A percentile compares a stretch with the other conserved stretches of the same genome.
Evolutionary conservation across 35 echinoderm and acorn worm genomes (phyloP).

Genomic region (Hemicentrotus pulcherrimus): DNA sequence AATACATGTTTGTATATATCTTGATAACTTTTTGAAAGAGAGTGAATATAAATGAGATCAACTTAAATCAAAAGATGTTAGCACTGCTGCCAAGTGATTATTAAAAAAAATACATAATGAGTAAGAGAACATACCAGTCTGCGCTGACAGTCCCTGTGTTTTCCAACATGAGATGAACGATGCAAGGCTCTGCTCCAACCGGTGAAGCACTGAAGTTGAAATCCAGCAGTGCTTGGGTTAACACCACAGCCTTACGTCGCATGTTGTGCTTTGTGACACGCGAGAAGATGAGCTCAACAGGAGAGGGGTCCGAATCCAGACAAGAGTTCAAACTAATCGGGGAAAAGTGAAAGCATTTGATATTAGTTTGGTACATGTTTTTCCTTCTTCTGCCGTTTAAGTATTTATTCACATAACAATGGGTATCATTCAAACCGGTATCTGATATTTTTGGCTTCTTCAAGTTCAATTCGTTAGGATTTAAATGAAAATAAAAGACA

Average conservation of each 20-base stretch:
- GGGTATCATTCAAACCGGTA: neutral
- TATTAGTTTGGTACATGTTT: neutral
- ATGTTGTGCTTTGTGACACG: slow-evolving; percentile 81
- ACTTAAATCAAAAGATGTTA: no score
- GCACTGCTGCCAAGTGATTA: no score
- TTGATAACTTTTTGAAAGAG: no score
- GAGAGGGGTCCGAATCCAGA: slow-evolving; percentile 79
- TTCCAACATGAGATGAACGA: slow-evolving; percentile 95
- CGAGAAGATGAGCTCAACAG: slow-evolving; percentile 84
- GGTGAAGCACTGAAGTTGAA: slow-evolving; percentile 97
- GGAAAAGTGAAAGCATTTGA: slow-evolving; percentile 9
- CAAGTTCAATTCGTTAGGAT: no score
- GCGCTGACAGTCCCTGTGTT: slow-evolving; percentile 90
- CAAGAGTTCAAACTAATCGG: slow-evolving; percentile 71
- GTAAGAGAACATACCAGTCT: slow-evolving; percentile 69
- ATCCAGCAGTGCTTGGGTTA: slow-evolving; percentile 86
- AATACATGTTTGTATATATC: no score
- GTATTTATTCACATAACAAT: neutral
- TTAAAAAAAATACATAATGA: no score
- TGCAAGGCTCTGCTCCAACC: slow-evolving; percentile 58
- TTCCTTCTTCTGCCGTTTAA: neutral
- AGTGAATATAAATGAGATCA: no score
- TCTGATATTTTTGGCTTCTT: neutral
- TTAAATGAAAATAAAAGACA: no score
- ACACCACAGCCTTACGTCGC: slow-evolving; percentile 62